phyloP scores from a whole-genome alignment of 1,140 invertebrate species.

The Helicoverpa armigera region DNA sequence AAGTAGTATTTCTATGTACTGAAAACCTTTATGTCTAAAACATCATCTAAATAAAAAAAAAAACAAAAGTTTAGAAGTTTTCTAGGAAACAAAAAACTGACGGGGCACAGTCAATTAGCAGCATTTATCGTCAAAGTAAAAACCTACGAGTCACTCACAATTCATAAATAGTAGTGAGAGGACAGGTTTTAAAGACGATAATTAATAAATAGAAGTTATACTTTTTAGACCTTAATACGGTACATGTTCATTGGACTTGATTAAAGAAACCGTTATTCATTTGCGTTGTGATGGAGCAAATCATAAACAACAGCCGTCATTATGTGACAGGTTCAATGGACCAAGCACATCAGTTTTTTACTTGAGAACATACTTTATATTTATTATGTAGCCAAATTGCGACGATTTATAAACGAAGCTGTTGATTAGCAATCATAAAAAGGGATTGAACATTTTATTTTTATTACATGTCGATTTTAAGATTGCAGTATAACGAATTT shows the following conservation, averaged over 20 bases:
- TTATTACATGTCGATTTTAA: constrained; percentile 17
- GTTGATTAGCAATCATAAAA: constrained; percentile 10
- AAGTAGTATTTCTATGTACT: too few species aligned
- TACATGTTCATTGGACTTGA: constrained; percentile 16
- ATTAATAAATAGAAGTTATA: constrained; percentile 16
- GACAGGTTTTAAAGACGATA: constrained; percentile 13
- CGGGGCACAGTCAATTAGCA: neutral
- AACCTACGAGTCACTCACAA: neutral
- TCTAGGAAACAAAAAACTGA: too few species aligned
- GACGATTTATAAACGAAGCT: constrained; percentile 11
- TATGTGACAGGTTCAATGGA: constrained; percentile 34
- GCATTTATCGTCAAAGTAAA: constrained; percentile 6
- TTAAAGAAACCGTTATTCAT: constrained; percentile 44
- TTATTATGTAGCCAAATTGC: constrained; percentile 3
- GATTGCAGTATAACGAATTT: constrained; percentile 15
- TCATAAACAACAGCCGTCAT: constrained; percentile 28
- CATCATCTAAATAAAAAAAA: neutral
- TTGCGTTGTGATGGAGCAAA: constrained; percentile 16
- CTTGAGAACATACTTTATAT: neutral
- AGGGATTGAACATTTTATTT: constrained; percentile 33
- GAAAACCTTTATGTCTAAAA: too few species aligned
- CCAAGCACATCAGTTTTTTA: neutral
- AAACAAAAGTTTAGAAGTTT: neutral
- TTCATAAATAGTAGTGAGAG: too few species aligned
- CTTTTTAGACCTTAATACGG: constrained; percentile 25